phyloP scores from a whole-genome alignment of 92 coral and sea anemone genomes.

The Parazoanthus atlanticus region DNA sequence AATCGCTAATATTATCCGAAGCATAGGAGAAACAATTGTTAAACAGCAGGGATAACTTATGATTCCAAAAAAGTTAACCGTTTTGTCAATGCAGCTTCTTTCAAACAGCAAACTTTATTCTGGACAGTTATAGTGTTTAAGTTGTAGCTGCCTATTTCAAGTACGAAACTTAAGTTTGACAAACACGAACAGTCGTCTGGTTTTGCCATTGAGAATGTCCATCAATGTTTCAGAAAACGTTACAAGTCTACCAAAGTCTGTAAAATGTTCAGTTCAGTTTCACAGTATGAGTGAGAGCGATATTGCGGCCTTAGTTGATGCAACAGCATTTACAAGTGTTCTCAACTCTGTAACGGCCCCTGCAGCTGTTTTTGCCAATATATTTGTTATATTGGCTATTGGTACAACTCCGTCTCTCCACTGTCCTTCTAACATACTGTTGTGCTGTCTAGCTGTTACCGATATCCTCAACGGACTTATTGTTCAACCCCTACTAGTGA shows the following conservation, averaged over 20 bases:
- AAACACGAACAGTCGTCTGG: background rate
- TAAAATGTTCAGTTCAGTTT: slow-evolving; percentile 25
- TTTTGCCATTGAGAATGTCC: background rate
- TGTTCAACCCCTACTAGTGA: slow-evolving; percentile 31
- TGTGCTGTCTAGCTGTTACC: slow-evolving; percentile 21
- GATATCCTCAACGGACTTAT: slow-evolving; percentile 35
- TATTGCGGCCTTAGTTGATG: background rate
- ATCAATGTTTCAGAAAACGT: background rate
- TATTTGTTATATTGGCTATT: slow-evolving; percentile 16
- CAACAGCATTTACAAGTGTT: slow-evolving; percentile 35
- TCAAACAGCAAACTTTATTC: too few relatives aligned
- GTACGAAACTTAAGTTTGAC: background rate
- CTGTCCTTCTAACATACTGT: slow-evolving; percentile 25
- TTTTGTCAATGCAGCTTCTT: background rate
- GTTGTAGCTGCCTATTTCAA: background rate
- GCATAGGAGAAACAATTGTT: background rate
- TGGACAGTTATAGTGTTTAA: too few relatives aligned
- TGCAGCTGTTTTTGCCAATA: slow-evolving; percentile 14
- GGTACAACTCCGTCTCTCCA: slow-evolving; percentile 1
- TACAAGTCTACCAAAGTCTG: background rate
- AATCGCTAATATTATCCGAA: background rate
- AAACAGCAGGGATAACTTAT: too few relatives aligned
- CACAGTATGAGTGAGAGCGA: slow-evolving; percentile 20
- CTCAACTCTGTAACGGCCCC: slow-evolving; percentile 29
- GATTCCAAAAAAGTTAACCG: too few relatives aligned